Percentiles rank a stretch among this genome's conserved stretches.
Evolutionary conservation across 1,140 invertebrate genomes (phyloP).

Genomic region (Drosophila virilis): DNA sequence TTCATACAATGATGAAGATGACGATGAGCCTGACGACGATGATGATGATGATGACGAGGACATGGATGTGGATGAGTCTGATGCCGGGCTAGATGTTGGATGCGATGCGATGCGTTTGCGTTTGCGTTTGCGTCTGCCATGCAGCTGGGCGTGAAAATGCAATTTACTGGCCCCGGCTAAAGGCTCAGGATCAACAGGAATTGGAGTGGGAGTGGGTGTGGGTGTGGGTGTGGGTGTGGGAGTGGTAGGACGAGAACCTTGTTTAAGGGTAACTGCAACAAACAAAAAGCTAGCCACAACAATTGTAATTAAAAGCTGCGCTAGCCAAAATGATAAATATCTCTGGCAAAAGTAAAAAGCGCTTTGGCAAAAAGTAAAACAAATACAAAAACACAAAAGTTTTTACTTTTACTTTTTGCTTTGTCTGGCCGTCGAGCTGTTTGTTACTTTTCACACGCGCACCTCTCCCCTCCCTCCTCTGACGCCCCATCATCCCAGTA

Average conservation of each 20-base stretch:
- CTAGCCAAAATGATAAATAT: slow-evolving; percentile 68
- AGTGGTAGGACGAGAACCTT: slow-evolving; percentile 7
- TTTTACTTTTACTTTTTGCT: slow-evolving; percentile 48
- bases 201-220: background rate
- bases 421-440: slow-evolving; percentile 42
- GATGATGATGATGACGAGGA: slow-evolving; percentile 8
- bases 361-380: slow-evolving; percentile 45
- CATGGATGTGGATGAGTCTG: slow-evolving; percentile 5
- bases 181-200: slow-evolving; percentile 17
- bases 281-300: slow-evolving; percentile 56
- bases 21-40: slow-evolving; percentile 14
- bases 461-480: background rate
- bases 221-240: too few species aligned
- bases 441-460: slow-evolving; percentile 39
- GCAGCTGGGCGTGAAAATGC: slow-evolving; percentile 72
- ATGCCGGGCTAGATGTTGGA: slow-evolving; percentile 53
- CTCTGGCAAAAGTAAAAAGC: slow-evolving; percentile 32
- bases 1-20: slow-evolving; percentile 45
- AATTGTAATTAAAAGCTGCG: slow-evolving; percentile 75
- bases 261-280: slow-evolving; percentile 42
- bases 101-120: slow-evolving; percentile 24
- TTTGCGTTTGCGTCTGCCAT: slow-evolving; percentile 32
- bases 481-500: slow-evolving; percentile 27
- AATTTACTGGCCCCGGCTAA: slow-evolving; percentile 60
- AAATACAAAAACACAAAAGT: slow-evolving; percentile 29